Evolutionary conservation across 2,797 vertebrate species (phyloP).

Genomic region (Neopelma chrysocephalum): DNA sequence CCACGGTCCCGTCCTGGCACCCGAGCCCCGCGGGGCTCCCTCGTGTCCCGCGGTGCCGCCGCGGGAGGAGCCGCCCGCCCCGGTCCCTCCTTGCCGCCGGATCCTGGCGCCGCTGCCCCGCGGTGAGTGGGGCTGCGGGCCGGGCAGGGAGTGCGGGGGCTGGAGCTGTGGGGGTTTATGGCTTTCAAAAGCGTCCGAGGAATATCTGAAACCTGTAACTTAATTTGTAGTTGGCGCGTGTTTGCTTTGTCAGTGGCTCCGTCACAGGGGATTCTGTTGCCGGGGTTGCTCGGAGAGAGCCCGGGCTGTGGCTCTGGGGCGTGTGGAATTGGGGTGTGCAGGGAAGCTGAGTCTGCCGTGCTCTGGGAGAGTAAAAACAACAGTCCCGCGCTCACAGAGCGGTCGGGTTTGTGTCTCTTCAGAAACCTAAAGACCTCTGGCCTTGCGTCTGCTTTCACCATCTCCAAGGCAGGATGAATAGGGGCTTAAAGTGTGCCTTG

Average conservation of each 20-base stretch:
- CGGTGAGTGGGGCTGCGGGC: background rate
- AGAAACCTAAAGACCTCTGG: background rate
- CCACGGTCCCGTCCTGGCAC: too few species aligned
- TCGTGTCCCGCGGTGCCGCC: too few species aligned
- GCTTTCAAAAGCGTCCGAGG: background rate
- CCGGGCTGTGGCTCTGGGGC: background rate
- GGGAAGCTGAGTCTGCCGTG: background rate
- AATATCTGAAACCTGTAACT: too few species aligned
- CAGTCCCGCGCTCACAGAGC: fast-evolving
- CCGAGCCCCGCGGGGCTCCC: too few species aligned
- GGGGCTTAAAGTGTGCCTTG: fast-evolving
- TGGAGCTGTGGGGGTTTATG: background rate
- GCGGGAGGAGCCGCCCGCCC: too few species aligned
- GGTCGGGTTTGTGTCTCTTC: background rate
- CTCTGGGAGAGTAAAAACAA: fast-evolving
- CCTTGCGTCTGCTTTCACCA: fast-evolving
- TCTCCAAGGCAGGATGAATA: fast-evolving
- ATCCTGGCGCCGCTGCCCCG: too few species aligned
- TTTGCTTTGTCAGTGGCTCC: background rate
- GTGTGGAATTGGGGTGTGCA: fast-evolving
- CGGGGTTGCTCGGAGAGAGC: background rate
- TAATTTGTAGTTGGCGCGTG: fast-evolving
- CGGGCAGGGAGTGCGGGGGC: background rate
- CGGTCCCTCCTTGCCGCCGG: too few species aligned
- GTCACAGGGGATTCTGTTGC: fast-evolving